Conservation (phyloP, 2,113 vertebrate genomes). For the Megaptera novaeangliae region DNA sequence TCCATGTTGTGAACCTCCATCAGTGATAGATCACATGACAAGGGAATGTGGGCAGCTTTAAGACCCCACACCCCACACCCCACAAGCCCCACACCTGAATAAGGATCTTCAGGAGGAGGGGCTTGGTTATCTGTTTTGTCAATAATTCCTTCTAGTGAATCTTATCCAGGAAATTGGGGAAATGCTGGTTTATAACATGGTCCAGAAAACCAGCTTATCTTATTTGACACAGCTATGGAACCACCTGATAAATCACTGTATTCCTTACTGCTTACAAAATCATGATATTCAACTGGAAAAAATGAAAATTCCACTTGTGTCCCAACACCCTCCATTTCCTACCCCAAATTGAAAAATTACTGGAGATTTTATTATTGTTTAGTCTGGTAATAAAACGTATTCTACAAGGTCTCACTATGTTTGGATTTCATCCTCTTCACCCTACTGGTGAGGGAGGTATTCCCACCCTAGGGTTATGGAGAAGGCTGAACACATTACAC, state of each 20-base stretch:
- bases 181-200: neutral
- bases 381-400: constrained; percentile 13
- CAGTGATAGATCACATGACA: neutral
- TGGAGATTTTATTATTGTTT: neutral
- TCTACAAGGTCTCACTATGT: neutral
- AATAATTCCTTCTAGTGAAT: neutral
- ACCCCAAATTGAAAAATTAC: neutral
- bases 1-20: neutral
- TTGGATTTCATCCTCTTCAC: neutral
- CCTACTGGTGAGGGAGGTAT: neutral
- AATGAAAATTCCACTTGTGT: neutral
- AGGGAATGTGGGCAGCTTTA: neutral
- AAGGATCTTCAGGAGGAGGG: neutral
- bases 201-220: neutral
- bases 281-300: neutral
- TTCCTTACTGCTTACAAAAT: neutral
- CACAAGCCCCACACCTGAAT: neutral
- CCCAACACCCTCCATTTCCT: neutral
- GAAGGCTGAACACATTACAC: neutral
- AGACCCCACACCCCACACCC: neutral
- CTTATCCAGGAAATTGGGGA: neutral
- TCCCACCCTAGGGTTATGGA: neutral
- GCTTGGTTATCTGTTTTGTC: neutral
- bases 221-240: neutral
- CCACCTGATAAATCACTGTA: neutral